Evolutionary conservation across 2,113 vertebrate genomes (phyloP).

Genomic region (Diphyllodes magnificus): DNA sequence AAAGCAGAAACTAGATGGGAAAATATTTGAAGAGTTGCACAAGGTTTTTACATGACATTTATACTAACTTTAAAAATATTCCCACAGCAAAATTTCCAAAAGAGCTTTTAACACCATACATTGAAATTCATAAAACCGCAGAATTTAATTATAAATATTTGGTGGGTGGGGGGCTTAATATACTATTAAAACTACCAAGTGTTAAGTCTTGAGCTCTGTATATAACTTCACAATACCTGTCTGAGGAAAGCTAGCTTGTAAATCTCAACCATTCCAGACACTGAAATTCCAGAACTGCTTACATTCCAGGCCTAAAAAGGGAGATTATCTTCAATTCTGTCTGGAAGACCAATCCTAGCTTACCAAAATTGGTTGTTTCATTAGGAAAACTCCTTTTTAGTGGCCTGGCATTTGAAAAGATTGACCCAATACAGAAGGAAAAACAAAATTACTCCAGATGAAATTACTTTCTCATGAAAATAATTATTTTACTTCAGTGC

Average conservation of each 20-base stretch:
- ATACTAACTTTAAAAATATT: not conserved
- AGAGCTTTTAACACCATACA: not conserved
- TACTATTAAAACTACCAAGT: not conserved
- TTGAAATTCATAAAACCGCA: not conserved
- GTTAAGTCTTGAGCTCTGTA: constrained; percentile 4
- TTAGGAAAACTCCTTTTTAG: constrained; percentile 22
- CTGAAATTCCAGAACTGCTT: constrained; percentile 44
- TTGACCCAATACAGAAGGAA: not conserved
- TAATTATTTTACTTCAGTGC: not conserved
- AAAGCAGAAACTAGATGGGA: not conserved
- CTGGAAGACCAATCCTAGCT: constrained; percentile 27
- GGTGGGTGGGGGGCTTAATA: too few species aligned
- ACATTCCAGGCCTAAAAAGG: constrained; percentile 56
- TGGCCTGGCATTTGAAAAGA: not conserved
- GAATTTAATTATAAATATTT: not conserved
- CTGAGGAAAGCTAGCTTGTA: constrained; percentile 37
- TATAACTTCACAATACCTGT: constrained; percentile 17
- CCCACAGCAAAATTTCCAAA: not conserved
- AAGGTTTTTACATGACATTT: not conserved
- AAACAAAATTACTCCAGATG: not conserved
- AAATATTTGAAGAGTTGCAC: not conserved
- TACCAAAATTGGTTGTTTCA: not conserved
- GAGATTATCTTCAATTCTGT: constrained; percentile 36
- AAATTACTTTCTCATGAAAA: constrained; percentile 22
- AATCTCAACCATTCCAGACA: constrained; percentile 56